These are phyloP conservation scores for Meiosimyza platycephala DNA, from an alignment of 2,888 invertebrate species.

Conservation along the genomic window DNA sequence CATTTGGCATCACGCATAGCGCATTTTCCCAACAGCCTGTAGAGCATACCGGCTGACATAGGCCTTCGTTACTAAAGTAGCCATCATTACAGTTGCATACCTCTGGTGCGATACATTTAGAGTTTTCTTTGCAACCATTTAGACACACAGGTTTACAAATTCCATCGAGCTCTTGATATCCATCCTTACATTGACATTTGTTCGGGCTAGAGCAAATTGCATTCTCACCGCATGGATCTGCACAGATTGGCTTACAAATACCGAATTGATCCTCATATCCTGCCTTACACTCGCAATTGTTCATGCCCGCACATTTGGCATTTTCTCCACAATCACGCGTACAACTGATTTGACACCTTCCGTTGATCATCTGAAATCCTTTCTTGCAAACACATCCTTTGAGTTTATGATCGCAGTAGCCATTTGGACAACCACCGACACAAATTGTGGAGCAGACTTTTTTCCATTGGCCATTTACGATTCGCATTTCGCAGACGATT, in stretches of 20 bases:
- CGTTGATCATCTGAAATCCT: conserved; percentile 11
- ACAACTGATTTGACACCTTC: neutral
- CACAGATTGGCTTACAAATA: conserved; percentile 10
- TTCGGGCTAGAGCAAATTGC: neutral
- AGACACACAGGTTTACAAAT: conserved; percentile 13
- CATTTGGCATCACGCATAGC: conserved; percentile 12
- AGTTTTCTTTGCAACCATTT: conserved; percentile 15
- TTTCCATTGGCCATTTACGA: too few relatives aligned
- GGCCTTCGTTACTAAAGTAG: conserved; percentile 1
- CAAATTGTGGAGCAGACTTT: conserved; percentile 23
- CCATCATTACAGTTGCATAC: conserved; percentile 19
- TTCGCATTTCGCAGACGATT: too few relatives aligned
- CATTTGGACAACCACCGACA: conserved; percentile 22
- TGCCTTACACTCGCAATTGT: too few relatives aligned
- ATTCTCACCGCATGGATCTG: conserved; percentile 5
- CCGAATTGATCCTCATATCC: too few relatives aligned
- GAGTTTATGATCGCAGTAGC: conserved; percentile 16
- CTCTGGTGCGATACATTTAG: conserved; percentile 2
- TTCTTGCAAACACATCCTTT: conserved; percentile 23
- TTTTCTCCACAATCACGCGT: too few relatives aligned
- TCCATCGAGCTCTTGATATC: neutral
- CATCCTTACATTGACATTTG: conserved; percentile 14
- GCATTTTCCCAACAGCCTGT: neutral
- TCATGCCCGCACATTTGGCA: too few relatives aligned
- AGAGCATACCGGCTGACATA: conserved; percentile 4